Base-by-base conservation (phyloP, 2,888 invertebrate genomes). In the Chymomyza caudatula region DNA sequence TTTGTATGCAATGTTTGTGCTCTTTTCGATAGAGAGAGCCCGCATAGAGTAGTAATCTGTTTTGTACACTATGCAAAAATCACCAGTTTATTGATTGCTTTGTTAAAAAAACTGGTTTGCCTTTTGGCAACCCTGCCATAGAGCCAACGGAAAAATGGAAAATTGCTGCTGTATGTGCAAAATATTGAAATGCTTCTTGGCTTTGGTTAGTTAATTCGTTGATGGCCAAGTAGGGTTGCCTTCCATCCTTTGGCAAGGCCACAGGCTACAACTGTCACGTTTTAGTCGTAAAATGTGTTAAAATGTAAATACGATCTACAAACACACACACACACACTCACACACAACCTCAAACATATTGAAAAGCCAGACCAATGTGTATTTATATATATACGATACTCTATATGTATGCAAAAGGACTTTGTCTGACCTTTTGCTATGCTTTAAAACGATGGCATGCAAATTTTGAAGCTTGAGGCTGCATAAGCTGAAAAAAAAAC, bases 231-330 rank as follows among this genome's bases (percentile, higher is more conserved):
- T 51, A n/a, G 49, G 62, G 19, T 20, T 56, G 51, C 13, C 55
- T 55, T 52, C 59, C 53, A 60, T 0, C 54, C 51, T 8, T 20
- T 47, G 22, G 37, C 44, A 53, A 42, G 19, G 19, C 55, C 15
- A 60, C 56, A 47, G 73, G 58, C 74, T 64, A 69, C 71, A 67
- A 77, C 73, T 80, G 78, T 81, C 81, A 81, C 81, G 83, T 81
- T 74, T 73, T 44, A 57, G 47, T 71, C 56, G 68, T 81, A 77
- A 81, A 81, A 81, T 80, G 83, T 72, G 72, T 65, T 74, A 69
- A 80, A 75, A 76, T 77, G 81, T 78, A 74, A 76, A 78, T 76
- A 65, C 64, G 56, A 25, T 55, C 19, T 23, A 47, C n/a, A 15
- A 20, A 43, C 20, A 43, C 44, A 44, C n/a, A 44, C 6, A n/a